Percentiles rank a stretch among this genome's conserved stretches.
Evolutionary conservation across 2,888 invertebrate species (phyloP).

Genomic region (Sepioteuthis lessoniana): DNA sequence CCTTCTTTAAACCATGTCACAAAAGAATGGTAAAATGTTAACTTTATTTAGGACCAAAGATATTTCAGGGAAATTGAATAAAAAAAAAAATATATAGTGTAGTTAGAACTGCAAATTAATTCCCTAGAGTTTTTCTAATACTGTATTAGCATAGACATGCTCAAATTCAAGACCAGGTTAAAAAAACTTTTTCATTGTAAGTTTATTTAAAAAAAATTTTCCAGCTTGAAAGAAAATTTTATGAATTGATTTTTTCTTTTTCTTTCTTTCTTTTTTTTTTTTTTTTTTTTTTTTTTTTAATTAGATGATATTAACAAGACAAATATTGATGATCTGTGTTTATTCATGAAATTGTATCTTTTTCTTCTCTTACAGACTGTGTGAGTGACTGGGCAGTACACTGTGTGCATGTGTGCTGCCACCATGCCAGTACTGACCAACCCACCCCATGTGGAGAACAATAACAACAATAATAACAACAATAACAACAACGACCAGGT

Average conservation of each 20-base stretch:
- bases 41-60: neutral
- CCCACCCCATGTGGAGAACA: conserved; percentile 44
- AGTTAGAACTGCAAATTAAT: neutral
- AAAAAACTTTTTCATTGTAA: no score
- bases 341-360: neutral
- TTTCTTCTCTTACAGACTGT: neutral
- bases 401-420: conserved; percentile 36
- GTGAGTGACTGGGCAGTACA: conserved; percentile 36
- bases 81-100: neutral
- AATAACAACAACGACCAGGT: conserved; percentile 3
- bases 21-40: neutral
- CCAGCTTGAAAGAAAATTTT: no score
- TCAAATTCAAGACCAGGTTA: no score
- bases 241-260: no score
- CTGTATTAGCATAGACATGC: no score
- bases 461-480: conserved; percentile 41
- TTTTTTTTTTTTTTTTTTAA: no score
- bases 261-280: no score
- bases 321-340: neutral
- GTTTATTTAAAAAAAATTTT: no score
- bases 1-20: neutral
- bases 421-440: conserved; percentile 41
- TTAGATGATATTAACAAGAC: neutral
- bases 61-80: neutral
- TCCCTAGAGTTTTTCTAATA: neutral